These are phyloP conservation scores for Malthinus seriepunctatus DNA, from an alignment of 2,888 invertebrate species.

Conservation along the genomic window DNA sequence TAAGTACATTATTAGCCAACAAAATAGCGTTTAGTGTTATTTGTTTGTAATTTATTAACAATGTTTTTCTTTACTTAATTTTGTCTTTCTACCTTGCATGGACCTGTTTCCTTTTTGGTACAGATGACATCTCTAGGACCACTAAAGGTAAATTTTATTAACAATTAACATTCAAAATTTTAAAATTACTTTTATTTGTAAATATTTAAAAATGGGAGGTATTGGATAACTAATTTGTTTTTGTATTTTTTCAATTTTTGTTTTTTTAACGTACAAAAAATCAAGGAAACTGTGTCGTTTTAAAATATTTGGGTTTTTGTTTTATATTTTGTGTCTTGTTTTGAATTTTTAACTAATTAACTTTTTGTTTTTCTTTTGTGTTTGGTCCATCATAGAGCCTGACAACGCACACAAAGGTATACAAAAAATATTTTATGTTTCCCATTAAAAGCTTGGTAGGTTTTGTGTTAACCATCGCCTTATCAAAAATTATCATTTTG, in stretches of 20 bases:
- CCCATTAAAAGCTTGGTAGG: slow-evolving; percentile 14
- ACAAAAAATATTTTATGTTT: slow-evolving; percentile 43
- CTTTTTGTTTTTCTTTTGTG: slow-evolving; percentile 46
- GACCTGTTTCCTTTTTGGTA: slow-evolving; percentile 40
- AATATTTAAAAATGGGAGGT: neutral
- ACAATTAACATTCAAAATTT: slow-evolving; percentile 18
- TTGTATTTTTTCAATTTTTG: slow-evolving; percentile 27
- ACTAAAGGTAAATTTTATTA: slow-evolving; percentile 43
- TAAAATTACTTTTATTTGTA: neutral
- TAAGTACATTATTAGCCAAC: no score
- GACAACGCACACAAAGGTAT: slow-evolving; percentile 53
- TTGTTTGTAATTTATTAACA: slow-evolving; percentile 29
- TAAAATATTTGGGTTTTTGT: neutral
- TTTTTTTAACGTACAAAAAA: slow-evolving; percentile 4
- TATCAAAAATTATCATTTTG: neutral
- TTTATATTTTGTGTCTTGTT: slow-evolving; percentile 1
- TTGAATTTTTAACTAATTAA: neutral
- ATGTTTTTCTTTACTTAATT: slow-evolving; percentile 34
- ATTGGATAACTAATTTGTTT: neutral
- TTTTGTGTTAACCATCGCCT: slow-evolving; percentile 19
- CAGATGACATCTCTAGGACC: slow-evolving; percentile 48
- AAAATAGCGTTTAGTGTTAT: no score
- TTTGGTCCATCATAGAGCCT: slow-evolving; percentile 47
- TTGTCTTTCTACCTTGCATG: slow-evolving; percentile 44
- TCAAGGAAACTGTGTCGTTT: no score